These are phyloP conservation scores for Heliocidaris erythrogramma DNA, from an alignment of 35 echinoderm and acorn worm genomes.

Conservation along the genomic window DNA sequence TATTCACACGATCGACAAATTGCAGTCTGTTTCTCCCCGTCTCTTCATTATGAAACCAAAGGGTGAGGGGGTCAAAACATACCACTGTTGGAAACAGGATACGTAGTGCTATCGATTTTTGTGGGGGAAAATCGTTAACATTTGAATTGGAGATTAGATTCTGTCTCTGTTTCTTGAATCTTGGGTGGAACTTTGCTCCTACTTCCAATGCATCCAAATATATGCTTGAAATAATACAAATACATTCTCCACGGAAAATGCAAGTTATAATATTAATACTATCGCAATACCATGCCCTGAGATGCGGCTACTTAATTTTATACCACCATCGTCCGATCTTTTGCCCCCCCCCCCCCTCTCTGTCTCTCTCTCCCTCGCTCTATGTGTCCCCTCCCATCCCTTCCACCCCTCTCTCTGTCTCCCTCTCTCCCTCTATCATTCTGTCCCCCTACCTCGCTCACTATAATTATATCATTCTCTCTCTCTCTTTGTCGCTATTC, in stretches of 20 bases:
- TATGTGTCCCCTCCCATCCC: not conserved
- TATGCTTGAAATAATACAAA: not conserved
- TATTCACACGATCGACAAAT: not conserved
- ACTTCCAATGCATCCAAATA: not conserved
- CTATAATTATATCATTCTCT: not conserved
- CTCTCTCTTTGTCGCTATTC: not conserved
- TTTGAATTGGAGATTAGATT: conserved; percentile 6
- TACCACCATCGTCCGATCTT: not conserved
- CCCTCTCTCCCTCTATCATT: not conserved
- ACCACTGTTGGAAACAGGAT: not conserved
- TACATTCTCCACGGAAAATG: not conserved
- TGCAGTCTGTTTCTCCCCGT: not conserved
- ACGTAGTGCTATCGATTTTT: not conserved
- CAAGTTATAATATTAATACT: not conserved
- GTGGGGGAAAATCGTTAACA: not conserved
- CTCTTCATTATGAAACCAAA: not conserved
- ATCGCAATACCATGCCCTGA: not conserved
- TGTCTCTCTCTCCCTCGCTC: not conserved
- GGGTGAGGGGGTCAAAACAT: not conserved
- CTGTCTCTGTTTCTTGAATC: not conserved
- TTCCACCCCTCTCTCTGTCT: not conserved
- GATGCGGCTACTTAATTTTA: not conserved
- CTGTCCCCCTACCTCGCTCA: not conserved
- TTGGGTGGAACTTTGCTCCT: not conserved
- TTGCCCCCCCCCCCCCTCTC: not conserved